A percentile compares a stretch with the other conserved stretches of the same genome.
phyloP scores from a whole-genome alignment of 2,113 vertebrate genomes.

The Rissa tridactyla region DNA sequence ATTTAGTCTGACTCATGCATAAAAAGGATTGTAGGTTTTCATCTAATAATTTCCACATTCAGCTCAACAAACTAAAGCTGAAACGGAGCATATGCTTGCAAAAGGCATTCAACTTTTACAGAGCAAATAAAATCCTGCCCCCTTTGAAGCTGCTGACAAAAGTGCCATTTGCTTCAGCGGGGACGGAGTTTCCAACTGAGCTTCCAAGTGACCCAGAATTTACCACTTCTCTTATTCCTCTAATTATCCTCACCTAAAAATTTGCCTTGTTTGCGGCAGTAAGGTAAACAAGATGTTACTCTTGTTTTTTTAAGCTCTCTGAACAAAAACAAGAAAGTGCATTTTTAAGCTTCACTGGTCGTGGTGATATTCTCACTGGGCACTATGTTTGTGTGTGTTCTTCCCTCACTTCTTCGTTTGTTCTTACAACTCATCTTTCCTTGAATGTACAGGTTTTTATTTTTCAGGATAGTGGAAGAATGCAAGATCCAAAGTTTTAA shows the following conservation, averaged over 20 bases:
- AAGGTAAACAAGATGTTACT: not conserved
- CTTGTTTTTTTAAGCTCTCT: not conserved
- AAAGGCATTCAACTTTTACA: not conserved
- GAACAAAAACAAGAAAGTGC: not conserved
- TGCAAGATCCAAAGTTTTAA: not conserved
- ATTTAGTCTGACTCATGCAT: not conserved
- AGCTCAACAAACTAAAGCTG: not conserved
- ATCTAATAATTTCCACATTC: not conserved
- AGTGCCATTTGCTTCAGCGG: not conserved
- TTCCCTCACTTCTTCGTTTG: not conserved
- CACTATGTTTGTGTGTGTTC: not conserved
- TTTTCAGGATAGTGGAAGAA: conserved; percentile 28
- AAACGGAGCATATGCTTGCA: not conserved
- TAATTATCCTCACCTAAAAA: not conserved
- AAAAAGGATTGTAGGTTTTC: not conserved
- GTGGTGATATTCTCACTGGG: not conserved
- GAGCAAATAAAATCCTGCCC: not conserved
- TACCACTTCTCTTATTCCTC: not conserved
- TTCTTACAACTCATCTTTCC: not conserved
- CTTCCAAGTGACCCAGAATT: not conserved
- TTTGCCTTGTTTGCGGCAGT: not conserved
- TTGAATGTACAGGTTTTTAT: not conserved
- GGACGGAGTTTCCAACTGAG: not conserved
- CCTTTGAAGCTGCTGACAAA: not conserved
- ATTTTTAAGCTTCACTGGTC: not conserved